These are phyloP conservation scores for Martes martes DNA, from an alignment of 2,113 vertebrate genomes.

Conservation along the genomic window DNA sequence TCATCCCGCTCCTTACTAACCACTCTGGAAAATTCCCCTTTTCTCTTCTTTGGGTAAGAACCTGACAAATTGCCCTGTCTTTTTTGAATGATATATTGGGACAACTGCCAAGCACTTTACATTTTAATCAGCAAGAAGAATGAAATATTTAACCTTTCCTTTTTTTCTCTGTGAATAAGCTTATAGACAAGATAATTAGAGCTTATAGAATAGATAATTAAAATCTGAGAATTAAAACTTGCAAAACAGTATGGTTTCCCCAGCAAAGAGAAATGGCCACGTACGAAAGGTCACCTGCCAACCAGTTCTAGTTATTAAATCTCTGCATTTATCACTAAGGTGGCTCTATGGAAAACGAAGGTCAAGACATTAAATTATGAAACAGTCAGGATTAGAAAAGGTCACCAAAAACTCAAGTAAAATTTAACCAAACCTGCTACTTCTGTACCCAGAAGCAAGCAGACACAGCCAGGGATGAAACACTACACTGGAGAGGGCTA, in stretches of 20 bases:
- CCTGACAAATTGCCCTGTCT: constrained; percentile 65
- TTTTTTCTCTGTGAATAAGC: constrained; percentile 77
- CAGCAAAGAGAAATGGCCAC: constrained; percentile 74
- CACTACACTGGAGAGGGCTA: background rate
- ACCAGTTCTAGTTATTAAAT: constrained; percentile 86
- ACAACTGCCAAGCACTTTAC: constrained; percentile 73
- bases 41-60: constrained; percentile 47
- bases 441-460: constrained; percentile 28
- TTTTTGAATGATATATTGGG: constrained; percentile 76
- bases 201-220: constrained; percentile 82
- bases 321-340: constrained; percentile 83
- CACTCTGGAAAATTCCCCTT: background rate
- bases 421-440: constrained; percentile 67
- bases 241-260: constrained; percentile 78
- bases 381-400: constrained; percentile 84
- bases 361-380: constrained; percentile 86
- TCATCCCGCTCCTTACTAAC: background rate
- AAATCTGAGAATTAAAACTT: constrained; percentile 82
- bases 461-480: background rate
- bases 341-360: constrained; percentile 82
- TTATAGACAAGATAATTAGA: constrained; percentile 76
- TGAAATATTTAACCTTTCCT: constrained; percentile 83
- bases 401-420: constrained; percentile 77
- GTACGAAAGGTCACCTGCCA: constrained; percentile 87
- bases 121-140: constrained; percentile 84